Evolutionary conservation across 2,113 vertebrate species (phyloP), one percentile per base, ranked within the genome.

Genomic region (Protomyctophum bolini): DNA sequence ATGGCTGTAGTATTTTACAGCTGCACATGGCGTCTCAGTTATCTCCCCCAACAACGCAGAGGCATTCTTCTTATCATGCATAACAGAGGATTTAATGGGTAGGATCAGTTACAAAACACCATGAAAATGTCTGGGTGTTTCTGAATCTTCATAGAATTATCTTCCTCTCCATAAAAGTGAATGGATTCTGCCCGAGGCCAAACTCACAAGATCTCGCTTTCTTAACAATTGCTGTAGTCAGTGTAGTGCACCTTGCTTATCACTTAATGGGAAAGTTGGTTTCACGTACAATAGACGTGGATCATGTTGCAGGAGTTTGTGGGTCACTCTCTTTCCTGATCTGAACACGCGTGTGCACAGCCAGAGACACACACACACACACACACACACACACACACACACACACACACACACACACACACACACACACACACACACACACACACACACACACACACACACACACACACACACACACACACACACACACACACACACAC

Each of bases 81-180:
- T n/a, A 50, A 75, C 51, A 76, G 46, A 74, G 57, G 75, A 28
- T 46, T 71, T 76, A 8, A 69, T 75, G 83, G 82, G 63, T 63
- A n/a, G 75, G 90, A 89, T 93, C 80, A 49, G 74, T 90, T 92
- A 82, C 86, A 85, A 73, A 83, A 75, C 72, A 55, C 65, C 77
- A 73, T 60, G 7, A 77, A 83, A 78, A 87, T 8, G 51, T 88
- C 63, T 77, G 77, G 74, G 80, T 80, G 85, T 84, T 76, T 77
- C 68, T 83, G 68, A 83, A 72, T 68, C 77, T 21, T 77, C 48
- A 66, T 63, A 73, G 33, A 89, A 82, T 86, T 48, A 59, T 81
- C 75, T 66, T 77, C 66, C 58, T 73, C 51, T 70, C 28, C 8
- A 81, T 84, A 58, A 83, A 83, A 81, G 49, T 78, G 58, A 87